Evolutionary conservation across 2,888 invertebrate species (phyloP).

Genomic region (Muschampia plurimacula): DNA sequence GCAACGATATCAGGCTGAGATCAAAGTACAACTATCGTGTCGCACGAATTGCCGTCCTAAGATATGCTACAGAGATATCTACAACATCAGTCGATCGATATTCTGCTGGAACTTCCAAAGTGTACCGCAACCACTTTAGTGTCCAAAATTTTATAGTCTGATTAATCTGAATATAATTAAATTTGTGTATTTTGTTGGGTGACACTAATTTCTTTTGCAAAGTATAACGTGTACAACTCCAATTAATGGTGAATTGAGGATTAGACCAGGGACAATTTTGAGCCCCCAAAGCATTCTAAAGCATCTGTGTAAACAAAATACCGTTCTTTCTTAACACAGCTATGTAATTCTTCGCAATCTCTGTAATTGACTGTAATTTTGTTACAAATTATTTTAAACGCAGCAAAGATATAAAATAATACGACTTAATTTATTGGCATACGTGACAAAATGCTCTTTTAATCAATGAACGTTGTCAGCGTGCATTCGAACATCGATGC

Average conservation of each 20-base stretch:
- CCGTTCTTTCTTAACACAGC: no score
- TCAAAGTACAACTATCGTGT: slow-evolving; percentile 36
- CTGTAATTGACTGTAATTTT: neutral
- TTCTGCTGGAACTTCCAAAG: slow-evolving; percentile 7
- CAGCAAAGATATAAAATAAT: neutral
- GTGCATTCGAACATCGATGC: slow-evolving; percentile 19
- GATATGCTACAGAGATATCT: slow-evolving; percentile 35
- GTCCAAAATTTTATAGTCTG: neutral
- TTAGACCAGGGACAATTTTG: no score
- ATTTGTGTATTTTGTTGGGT: no score
- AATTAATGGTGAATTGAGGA: no score
- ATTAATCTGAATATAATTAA: no score
- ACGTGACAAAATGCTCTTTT: slow-evolving; percentile 27
- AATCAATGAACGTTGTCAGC: slow-evolving; percentile 21
- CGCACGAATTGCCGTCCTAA: slow-evolving; percentile 33
- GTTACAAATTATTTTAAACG: neutral
- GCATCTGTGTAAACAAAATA: no score
- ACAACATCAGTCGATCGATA: slow-evolving; percentile 26
- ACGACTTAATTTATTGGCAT: neutral
- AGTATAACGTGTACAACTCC: no score
- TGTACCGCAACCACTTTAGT: slow-evolving; percentile 5
- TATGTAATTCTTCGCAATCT: no score
- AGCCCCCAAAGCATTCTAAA: no score
- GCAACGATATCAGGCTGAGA: slow-evolving; percentile 23
- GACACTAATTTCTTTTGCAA: no score